Base-by-base conservation (phyloP, 2,113 vertebrate species). In the Phyllopteryx taeniolatus region DNA sequence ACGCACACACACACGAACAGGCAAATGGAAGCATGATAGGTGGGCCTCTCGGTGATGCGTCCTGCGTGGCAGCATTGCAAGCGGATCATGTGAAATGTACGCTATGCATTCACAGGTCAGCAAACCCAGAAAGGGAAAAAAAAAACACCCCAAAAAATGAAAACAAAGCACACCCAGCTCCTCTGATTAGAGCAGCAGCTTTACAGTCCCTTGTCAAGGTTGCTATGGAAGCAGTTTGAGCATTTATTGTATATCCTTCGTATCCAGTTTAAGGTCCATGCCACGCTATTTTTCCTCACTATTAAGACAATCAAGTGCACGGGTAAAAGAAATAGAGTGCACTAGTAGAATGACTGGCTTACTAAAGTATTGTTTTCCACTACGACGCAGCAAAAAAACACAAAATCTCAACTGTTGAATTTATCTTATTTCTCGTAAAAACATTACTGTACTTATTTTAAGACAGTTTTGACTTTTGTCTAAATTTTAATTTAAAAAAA, bases 61-160 rank as follows among this genome's bases (percentile, higher is more conserved):
- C 78, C 77, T 74, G 73, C 43, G 73, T 68, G 70, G 72, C 75
- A 72, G 62, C 76, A 53, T 74, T 17, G 14, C 66, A 9, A 57
- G 69, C 62, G 67, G 47, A 72, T 73, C 74, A 78, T 2, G 27
- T 77, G 70, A 73, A 71, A 83, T 39, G 57, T 59, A 65, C 54
- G 79, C 77, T 66, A 66, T 56, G 81, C 77, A 67, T 81, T 83
- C 80, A 83, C 81, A 76, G 86, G 86, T 90, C 87, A 83, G 27
- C 43, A 2, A 67, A 68, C 67, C 79, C 76, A 81, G 79, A 39
- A 39, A 6, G 6, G 6, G 6, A 39, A 39, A 39, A 5, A 39
- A 39, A 39, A 5, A 39, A 39, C 1, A 39, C n/a, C n/a, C n/a
- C n/a, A 39, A 39, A 39, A 39, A 39, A 39, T 39, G 3, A 39